A percentile compares a stretch with the other conserved stretches of the same genome.
These are phyloP conservation scores for Chalcosyrphus nemorum DNA, from an alignment of 2,888 invertebrate species.

Conservation along the genomic window DNA sequence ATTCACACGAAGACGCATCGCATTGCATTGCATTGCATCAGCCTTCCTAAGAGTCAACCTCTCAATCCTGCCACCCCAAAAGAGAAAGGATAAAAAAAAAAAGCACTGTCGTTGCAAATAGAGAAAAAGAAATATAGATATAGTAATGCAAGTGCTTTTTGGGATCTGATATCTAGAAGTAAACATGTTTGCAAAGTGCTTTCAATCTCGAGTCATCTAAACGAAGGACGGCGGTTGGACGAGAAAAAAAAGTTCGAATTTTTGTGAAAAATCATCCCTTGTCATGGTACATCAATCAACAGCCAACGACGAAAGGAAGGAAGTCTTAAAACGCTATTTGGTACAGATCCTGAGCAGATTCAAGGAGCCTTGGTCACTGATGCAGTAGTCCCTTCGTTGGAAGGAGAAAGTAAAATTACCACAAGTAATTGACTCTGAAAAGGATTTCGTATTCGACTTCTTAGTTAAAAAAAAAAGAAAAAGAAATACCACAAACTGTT, in stretches of 20 bases:
- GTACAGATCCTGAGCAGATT: constrained; percentile 14
- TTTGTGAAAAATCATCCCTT: constrained; percentile 56
- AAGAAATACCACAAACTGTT: too few species aligned
- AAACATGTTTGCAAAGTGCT: constrained; percentile 71
- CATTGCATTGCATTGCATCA: not conserved
- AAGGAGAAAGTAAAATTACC: constrained; percentile 1
- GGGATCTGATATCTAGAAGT: constrained; percentile 58
- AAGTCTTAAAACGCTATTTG: constrained; percentile 25
- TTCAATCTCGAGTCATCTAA: constrained; percentile 44
- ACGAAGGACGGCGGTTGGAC: not conserved
- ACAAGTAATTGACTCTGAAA: constrained; percentile 46
- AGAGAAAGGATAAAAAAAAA: too few species aligned
- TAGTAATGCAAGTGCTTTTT: constrained; percentile 53
- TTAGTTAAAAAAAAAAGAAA: too few species aligned
- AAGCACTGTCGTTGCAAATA: not conserved
- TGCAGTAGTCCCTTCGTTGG: not conserved
- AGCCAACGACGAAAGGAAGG: not conserved
- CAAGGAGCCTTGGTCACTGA: constrained; percentile 49
- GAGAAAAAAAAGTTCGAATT: constrained; percentile 38
- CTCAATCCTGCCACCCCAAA: not conserved
- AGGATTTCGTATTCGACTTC: not conserved
- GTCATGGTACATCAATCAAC: constrained; percentile 67
- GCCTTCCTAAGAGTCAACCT: too few species aligned
- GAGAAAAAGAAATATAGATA: constrained; percentile 2
- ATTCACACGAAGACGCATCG: constrained; percentile 70